phyloP scores from a whole-genome alignment of 2,888 invertebrate species.

The Acleris emargana region DNA sequence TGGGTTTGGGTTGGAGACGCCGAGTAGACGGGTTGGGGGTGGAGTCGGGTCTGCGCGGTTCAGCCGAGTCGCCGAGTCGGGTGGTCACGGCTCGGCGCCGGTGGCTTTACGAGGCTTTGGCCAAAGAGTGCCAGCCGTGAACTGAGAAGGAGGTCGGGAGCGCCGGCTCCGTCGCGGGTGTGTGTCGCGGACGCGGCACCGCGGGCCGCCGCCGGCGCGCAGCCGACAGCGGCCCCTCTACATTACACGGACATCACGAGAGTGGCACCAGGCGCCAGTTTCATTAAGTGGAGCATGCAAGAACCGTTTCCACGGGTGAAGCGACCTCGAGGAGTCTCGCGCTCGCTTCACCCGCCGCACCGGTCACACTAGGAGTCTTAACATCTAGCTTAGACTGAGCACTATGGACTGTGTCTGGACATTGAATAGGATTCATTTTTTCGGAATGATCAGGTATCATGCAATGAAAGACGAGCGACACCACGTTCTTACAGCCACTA shows the following conservation, averaged over 20 bases:
- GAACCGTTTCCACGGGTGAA: constrained; percentile 59
- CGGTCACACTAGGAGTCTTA: constrained; percentile 58
- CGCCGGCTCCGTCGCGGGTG: constrained; percentile 80
- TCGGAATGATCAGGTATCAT: constrained; percentile 69
- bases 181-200: constrained; percentile 66
- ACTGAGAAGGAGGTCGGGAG: constrained; percentile 64
- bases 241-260: constrained; percentile 25
- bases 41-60: constrained; percentile 54
- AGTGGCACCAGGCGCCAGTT: constrained; percentile 59
- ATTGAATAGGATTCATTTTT: constrained; percentile 63
- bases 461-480: constrained; percentile 77
- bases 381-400: constrained; percentile 65
- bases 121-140: constrained; percentile 44
- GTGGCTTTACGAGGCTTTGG: constrained; percentile 19
- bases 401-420: constrained; percentile 66
- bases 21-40: constrained; percentile 60
- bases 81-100: constrained; percentile 19
- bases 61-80: constrained; percentile 20
- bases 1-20: constrained; percentile 61
- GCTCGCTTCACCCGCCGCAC: constrained; percentile 55
- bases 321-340: constrained; percentile 34
- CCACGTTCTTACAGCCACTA: constrained; percentile 70
- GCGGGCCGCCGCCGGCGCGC: constrained; percentile 45
- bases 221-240: constrained; percentile 41
- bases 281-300: constrained; percentile 73